Evolutionary conservation across 2,888 invertebrate species (phyloP), one percentile per base, ranked within the genome.

Genomic region (Pyralis farinalis): DNA sequence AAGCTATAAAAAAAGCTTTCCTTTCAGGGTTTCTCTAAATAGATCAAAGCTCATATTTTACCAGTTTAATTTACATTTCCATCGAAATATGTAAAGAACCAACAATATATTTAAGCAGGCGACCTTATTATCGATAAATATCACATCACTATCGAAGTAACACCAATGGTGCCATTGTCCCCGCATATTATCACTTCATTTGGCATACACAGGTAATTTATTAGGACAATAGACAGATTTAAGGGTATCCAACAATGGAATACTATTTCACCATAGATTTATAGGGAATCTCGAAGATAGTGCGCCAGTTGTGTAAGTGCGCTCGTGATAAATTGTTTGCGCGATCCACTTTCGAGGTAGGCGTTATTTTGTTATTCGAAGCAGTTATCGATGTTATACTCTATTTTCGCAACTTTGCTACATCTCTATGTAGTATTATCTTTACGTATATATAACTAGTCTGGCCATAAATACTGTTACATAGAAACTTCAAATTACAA

Each of bases 161-260:
- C 70, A 67, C 68, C 60, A 58, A 55, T 55, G 49, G 59, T 54
- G 43, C 57, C 47, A 73, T 70, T 74, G 74, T 76, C 67, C 47
- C 53, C 55, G 69, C 71, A 70, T 72, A 78, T 85, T 83, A 85
- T 85, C 85, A 81, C 80, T 80, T 74, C 68, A 72, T 74, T 74
- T 65, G 62, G 65, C 67, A 55, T 68, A 75, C 71, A 74, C 66
- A 58, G 51, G 58, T 77, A 65, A 80, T 80, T 81, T 81, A 81
- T 80, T 61, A 63, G 53, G 59, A 58, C 68, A 61, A 65, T 62
- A 63, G 58, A 59, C 60, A 75, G 79, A 80, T 80, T 83, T 82
- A 79, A 68, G 67, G 71, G 66, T 67, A 56, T 66, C 63, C 52
- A 61, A 73, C 70, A 73, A 66, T 65, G 58, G 64, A 53, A 63